Evolutionary conservation across 1,140 invertebrate species (phyloP), one percentile per base, ranked within the genome.

Genomic region (Mesaphorura yosii): DNA sequence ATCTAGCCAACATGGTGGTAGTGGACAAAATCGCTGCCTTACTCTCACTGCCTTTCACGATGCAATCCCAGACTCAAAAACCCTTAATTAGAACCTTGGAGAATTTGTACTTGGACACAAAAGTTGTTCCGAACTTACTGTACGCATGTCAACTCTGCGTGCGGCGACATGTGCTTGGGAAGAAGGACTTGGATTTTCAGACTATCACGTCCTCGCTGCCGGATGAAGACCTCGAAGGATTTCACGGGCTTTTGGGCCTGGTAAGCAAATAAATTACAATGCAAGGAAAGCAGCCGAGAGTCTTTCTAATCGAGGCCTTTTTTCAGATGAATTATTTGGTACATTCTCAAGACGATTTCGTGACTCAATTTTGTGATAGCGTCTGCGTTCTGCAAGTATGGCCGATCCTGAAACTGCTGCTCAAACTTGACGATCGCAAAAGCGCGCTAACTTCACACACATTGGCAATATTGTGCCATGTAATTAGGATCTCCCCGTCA

Each of bases 291-390:
- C 45, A 34, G 34, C 10, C 12, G 34, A 4, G 5, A 42, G 19
- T 14, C 42, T 29, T 25, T 40, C 26, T 44, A 7, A 5, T 51
- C 12, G 10, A 23, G n/a, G 22, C 5, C 44, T n/a, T 5, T 42
- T 42, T 84, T 51, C 66, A 88, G 31, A 76, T 85, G 23, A 77
- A 78, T 49, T 78, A 83, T 70, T 67, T 88, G 51, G 77, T 84
- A 48, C 77, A 86, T 61, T 67, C 75, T 14, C 75, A 80, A 27
- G 74, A 80, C 23, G 74, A 78, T 48, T 87, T 84, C 66, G 73
- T 86, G 1, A 73, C 74, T 1, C 85, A 88, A 62, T 81, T 87
- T 64, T 87, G 83, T 64, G 80, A 86, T 54, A 78, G 83, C 1
- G 70, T 86, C 25, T 75, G 76, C n/a, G 75, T 83, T 28, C 70